Conservation (phyloP, 1,140 invertebrate genomes). For the Sycophaga agraensis region DNA sequence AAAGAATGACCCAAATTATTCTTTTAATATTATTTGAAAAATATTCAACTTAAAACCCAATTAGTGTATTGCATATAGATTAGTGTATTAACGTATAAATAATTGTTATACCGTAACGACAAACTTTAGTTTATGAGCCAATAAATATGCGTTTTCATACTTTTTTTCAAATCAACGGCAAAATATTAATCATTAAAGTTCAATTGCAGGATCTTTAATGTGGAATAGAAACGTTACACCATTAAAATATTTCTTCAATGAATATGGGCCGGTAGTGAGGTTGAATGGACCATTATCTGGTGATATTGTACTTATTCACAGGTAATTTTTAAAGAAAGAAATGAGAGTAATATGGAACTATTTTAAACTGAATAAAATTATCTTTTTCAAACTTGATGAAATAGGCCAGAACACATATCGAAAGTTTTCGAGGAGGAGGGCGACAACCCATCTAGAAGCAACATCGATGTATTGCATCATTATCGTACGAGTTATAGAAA, state of each 20-base stretch:
- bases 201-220: conserved; percentile 54
- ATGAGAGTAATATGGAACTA: too few relatives aligned
- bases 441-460: conserved; percentile 60
- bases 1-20: too few relatives aligned
- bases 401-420: conserved; percentile 64
- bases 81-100: too few relatives aligned
- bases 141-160: too few relatives aligned
- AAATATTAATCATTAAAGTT: too few relatives aligned
- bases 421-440: conserved; percentile 64
- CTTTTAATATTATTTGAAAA: too few relatives aligned
- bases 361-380: background rate
- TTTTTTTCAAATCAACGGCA: too few relatives aligned
- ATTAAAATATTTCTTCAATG: conserved; percentile 61
- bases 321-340: too few relatives aligned
- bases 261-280: conserved; percentile 66
- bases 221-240: conserved; percentile 52
- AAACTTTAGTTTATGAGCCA: too few relatives aligned
- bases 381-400: background rate
- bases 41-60: too few relatives aligned
- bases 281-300: conserved; percentile 63
- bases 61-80: too few relatives aligned
- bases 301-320: conserved; percentile 62
- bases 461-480: conserved; percentile 64
- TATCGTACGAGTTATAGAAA: conserved; percentile 62
- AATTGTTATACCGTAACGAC: too few relatives aligned